Evolutionary conservation across 92 coral and sea anemone species (phyloP), one percentile per base, ranked within the genome.

Genomic region (Zoanthus sansibaricus): DNA sequence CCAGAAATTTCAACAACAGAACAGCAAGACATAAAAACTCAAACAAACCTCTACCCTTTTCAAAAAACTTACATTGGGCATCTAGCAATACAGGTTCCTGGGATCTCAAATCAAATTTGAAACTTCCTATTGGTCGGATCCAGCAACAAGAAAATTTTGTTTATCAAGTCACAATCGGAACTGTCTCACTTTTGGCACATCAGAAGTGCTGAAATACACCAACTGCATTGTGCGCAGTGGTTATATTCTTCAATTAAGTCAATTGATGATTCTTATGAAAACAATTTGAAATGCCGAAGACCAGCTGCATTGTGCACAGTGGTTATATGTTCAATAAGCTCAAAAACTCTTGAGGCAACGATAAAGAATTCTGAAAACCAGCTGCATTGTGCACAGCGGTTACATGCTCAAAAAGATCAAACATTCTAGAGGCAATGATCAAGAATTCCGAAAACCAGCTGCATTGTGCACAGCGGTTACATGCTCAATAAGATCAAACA

Each of bases 261-360:
- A 45, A 6, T 0, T 37, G 42, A 37, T 46, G 62, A 21, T 44
- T 12, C 42, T 37, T 37, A 37, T 20, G 56, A 44, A 58, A 45
- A 47, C 49, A 44, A 80, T 48, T 18, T 7, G 15, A 12, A 14
- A 31, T 21, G 37, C 42, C 12, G 75, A 73, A 83, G 76, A 91
- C 93, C 91, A 52, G 76, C 96, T 93, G 98, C 98, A 84, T 93
- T 94, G 93, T 87, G 98, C 94, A 92, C 94, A 80, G 85, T 5
- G 55, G 55, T 49, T 49, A 11, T 1, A 49, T 49, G 9, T 10
- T 49, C 55, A 11, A 49, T 1, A 49, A 49, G 55, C 0, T 49
- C 55, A 49, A 49, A 3, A 0, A 49, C 1, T 37, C 42, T 37
- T 1, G 0, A 49, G 55, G 12, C 55, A 7, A 11, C 3, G 55